Percentiles rank a stretch among this genome's conserved stretches.
Conservation (phyloP, 2,888 invertebrate species). For the Cordilura impudica region DNA sequence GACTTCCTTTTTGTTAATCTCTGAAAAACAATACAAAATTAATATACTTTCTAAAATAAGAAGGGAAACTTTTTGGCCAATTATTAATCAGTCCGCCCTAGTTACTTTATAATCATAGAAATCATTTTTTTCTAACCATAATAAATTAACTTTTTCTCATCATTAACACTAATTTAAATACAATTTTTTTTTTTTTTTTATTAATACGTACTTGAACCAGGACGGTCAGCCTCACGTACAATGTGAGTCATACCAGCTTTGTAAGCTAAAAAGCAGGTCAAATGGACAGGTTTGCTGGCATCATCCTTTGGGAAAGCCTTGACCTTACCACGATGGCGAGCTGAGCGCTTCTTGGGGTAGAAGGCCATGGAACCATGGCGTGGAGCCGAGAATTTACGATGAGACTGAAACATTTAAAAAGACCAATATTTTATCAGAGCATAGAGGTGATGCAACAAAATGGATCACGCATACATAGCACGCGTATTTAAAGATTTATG, state of each 20-base stretch:
- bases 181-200: not conserved
- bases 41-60: not conserved
- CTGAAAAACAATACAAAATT: conserved; percentile 79
- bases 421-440: not conserved
- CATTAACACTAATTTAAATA: conserved; percentile 62
- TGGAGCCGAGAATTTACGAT: conserved; percentile 99
- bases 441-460: conserved; percentile 56
- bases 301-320: conserved; percentile 99
- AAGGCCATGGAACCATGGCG: conserved; percentile 99
- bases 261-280: conserved; percentile 98
- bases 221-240: conserved; percentile 98
- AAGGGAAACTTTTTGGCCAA: not conserved
- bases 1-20: conserved; percentile 99
- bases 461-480: not conserved
- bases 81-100: conserved; percentile 79
- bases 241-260: conserved; percentile 99
- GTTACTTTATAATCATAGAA: conserved; percentile 75
- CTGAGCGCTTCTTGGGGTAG: conserved; percentile 98
- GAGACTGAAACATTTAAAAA: conserved; percentile 85
- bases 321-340: conserved; percentile 97
- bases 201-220: conserved; percentile 94
- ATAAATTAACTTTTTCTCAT: conserved; percentile 73
- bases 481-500: not conserved
- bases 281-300: conserved; percentile 95
- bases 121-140: conserved; percentile 77